phyloP scores from a whole-genome alignment of 1,140 invertebrate species.

The Mactra quadrangularis region DNA sequence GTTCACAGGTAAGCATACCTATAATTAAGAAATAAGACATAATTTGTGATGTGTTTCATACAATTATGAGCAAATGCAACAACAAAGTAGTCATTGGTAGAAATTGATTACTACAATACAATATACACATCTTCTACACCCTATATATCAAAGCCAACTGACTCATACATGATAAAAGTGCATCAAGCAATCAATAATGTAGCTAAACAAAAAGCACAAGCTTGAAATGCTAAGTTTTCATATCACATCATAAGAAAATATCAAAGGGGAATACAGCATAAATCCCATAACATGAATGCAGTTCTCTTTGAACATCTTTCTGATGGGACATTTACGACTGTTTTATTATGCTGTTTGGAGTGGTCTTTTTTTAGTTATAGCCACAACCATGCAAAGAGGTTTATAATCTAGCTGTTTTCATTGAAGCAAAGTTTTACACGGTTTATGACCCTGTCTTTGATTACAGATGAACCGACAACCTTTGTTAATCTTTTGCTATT shows the following conservation, averaged over 20 bases:
- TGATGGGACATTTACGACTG: constrained; percentile 38
- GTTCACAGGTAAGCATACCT: constrained; percentile 37
- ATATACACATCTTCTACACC: background rate
- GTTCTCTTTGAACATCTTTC: constrained; percentile 32
- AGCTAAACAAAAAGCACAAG: background rate
- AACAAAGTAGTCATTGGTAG: too few relatives aligned
- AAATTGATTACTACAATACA: too few relatives aligned
- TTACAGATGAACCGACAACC: constrained; percentile 18
- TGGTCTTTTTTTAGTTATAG: constrained; percentile 30
- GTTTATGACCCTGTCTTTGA: constrained; percentile 58
- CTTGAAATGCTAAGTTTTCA: constrained; percentile 33
- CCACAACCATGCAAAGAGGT: constrained; percentile 30
- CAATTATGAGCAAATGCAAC: too few relatives aligned
- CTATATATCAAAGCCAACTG: too few relatives aligned
- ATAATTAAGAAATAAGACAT: background rate
- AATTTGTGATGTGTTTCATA: too few relatives aligned
- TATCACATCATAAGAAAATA: constrained; percentile 34
- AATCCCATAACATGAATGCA: constrained; percentile 34
- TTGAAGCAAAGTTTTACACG: constrained; percentile 36
- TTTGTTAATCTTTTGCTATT: constrained; percentile 27
- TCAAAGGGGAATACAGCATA: constrained; percentile 35
- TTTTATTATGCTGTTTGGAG: constrained; percentile 44
- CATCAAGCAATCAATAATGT: background rate
- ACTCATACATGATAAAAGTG: background rate
- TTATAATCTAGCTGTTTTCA: constrained; percentile 36